Percentiles rank a stretch among this genome's conserved stretches.
phyloP scores from a whole-genome alignment of 2,113 vertebrate genomes.

The Tympanuchus pallidicinctus region DNA sequence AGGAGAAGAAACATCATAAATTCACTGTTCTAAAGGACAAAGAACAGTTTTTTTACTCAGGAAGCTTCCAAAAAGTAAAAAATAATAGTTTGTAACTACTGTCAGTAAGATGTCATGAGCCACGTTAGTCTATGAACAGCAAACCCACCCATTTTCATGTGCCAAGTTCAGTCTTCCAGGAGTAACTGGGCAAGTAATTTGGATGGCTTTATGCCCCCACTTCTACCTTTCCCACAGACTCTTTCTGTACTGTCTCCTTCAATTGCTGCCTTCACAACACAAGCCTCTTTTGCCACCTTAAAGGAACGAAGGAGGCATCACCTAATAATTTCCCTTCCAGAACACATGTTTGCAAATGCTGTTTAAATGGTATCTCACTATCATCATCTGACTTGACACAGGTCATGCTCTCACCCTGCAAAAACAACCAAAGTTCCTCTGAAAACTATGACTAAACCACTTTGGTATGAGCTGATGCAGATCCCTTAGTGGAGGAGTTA shows the following conservation, averaged over 20 bases:
- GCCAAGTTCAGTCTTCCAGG: neutral
- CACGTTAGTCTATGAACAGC: neutral
- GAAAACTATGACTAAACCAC: neutral
- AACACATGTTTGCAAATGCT: neutral
- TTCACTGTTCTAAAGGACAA: neutral
- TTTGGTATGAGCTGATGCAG: conserved; percentile 20
- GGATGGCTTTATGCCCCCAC: neutral
- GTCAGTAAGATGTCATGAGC: neutral
- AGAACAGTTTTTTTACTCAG: neutral
- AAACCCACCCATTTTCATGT: neutral
- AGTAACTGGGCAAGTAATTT: neutral
- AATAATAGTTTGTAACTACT: neutral
- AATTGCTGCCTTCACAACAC: too few species aligned
- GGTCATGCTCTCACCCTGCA: neutral
- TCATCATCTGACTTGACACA: neutral
- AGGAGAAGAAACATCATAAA: neutral
- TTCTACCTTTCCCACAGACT: neutral
- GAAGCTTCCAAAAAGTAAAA: neutral
- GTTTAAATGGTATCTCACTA: neutral
- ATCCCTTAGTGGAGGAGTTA: neutral
- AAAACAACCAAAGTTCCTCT: neutral
- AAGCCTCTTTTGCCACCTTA: neutral
- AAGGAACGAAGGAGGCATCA: neutral
- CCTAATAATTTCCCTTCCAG: neutral
- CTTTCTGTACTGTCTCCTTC: neutral